A percentile compares a stretch with the other conserved stretches of the same genome.
These are phyloP conservation scores for Drosophila melanica DNA, from an alignment of 1,140 invertebrate genomes.

Conservation along the genomic window DNA sequence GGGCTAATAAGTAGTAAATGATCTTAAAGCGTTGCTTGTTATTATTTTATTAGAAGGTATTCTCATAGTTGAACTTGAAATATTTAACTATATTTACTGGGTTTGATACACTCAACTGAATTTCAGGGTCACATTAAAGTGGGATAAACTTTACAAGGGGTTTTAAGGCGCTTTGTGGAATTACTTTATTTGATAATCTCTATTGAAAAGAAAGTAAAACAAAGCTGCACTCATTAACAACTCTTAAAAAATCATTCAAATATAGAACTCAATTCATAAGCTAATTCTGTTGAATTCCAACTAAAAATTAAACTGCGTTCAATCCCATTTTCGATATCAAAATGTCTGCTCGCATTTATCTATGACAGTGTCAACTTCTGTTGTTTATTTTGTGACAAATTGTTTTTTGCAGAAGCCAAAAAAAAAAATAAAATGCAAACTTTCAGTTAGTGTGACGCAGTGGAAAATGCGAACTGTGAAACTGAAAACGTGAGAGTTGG, in stretches of 20 bases:
- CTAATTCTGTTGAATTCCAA: not conserved
- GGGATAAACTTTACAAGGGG: too few species aligned
- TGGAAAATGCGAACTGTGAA: slow-evolving; percentile 1
- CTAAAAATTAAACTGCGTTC: slow-evolving; percentile 10
- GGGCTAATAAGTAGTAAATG: not conserved
- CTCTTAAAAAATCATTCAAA: not conserved
- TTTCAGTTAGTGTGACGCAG: slow-evolving; percentile 14
- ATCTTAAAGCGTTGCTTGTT: not conserved
- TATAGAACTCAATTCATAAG: not conserved
- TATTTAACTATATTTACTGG: not conserved
- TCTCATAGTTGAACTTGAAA: not conserved
- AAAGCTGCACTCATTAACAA: too few species aligned
- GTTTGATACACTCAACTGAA: not conserved
- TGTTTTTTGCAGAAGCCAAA: slow-evolving; percentile 49
- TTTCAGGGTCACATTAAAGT: too few species aligned
- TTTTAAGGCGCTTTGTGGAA: too few species aligned
- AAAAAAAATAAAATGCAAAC: slow-evolving; percentile 51
- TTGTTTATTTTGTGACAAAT: slow-evolving; percentile 68
- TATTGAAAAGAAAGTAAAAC: too few species aligned
- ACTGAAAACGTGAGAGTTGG: slow-evolving; percentile 14
- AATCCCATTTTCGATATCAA: slow-evolving; percentile 8
- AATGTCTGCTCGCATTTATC: slow-evolving; percentile 15
- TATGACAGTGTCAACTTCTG: slow-evolving; percentile 52
- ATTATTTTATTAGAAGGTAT: not conserved
- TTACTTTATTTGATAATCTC: too few species aligned